Conservation (phyloP, 2,888 invertebrate species). For the Odontothrips loti region DNA sequence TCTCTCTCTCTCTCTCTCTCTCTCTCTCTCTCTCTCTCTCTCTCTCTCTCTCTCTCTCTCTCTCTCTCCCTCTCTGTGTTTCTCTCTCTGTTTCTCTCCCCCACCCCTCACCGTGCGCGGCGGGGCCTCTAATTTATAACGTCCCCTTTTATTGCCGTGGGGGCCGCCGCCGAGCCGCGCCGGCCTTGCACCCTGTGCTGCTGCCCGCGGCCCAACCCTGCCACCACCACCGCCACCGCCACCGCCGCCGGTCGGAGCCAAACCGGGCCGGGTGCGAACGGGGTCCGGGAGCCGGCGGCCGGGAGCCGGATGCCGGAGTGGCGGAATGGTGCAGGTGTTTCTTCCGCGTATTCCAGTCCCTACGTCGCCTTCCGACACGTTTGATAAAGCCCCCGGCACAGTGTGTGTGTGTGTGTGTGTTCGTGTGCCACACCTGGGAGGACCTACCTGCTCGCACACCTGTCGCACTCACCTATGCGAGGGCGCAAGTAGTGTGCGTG, state of each 20-base stretch:
- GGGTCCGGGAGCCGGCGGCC: neutral
- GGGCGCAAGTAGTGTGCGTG: no score
- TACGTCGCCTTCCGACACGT: neutral
- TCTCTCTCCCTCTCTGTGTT: slow-evolving; percentile 12
- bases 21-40: neutral
- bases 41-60: neutral
- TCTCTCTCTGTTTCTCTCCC: neutral
- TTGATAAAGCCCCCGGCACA: neutral
- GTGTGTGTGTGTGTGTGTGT: neutral
- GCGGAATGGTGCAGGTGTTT: neutral
- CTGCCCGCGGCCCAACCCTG: neutral
- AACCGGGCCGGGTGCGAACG: no score
- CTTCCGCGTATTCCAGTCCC: no score
- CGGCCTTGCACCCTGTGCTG: neutral
- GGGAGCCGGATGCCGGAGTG: neutral
- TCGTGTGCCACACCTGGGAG: neutral
- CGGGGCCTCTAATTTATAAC: neutral
- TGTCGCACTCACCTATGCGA: neutral
- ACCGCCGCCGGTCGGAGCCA: neutral
- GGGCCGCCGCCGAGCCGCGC: neutral
- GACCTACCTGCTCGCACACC: neutral
- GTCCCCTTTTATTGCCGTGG: neutral
- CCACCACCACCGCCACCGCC: neutral
- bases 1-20: slow-evolving; percentile 1
- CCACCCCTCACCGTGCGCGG: neutral